phyloP scores from a whole-genome alignment of 1,140 invertebrate species.

The Potamilus streckersoni region DNA sequence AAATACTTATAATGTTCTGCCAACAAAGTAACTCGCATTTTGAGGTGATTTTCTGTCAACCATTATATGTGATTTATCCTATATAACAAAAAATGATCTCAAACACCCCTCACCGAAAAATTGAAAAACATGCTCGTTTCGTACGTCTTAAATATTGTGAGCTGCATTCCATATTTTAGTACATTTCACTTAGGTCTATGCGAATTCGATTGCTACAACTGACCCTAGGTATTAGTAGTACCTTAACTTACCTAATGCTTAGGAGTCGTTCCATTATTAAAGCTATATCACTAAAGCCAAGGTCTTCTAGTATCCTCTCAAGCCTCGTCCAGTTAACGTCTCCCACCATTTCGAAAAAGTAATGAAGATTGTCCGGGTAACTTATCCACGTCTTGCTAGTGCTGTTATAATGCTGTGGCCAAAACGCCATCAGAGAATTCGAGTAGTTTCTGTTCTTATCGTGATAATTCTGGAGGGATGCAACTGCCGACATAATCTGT shows the following conservation, averaged over 20 bases:
- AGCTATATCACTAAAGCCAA: conserved; percentile 36
- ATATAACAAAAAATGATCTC: too few relatives aligned
- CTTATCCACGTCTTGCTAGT: conserved; percentile 30
- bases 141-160: too few relatives aligned
- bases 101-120: too few relatives aligned
- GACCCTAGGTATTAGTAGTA: too few relatives aligned
- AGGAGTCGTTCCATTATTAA: conserved; percentile 37
- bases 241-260: conserved; percentile 13
- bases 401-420: conserved; percentile 42
- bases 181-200: too few relatives aligned
- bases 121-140: too few relatives aligned
- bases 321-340: conserved; percentile 7
- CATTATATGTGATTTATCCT: too few relatives aligned
- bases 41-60: too few relatives aligned
- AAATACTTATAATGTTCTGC: too few relatives aligned
- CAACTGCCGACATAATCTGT: conserved; percentile 41
- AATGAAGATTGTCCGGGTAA: conserved; percentile 21
- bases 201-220: too few relatives aligned
- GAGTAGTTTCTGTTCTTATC: conserved; percentile 44
- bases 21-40: too few relatives aligned
- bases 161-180: too few relatives aligned
- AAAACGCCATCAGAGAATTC: conserved; percentile 47
- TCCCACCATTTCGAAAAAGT: conserved; percentile 23
- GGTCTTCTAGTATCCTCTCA: conserved; percentile 27
- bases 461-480: conserved; percentile 32